Evolutionary conservation across 2,888 invertebrate species (phyloP).

Genomic region (Catocala nupta): DNA sequence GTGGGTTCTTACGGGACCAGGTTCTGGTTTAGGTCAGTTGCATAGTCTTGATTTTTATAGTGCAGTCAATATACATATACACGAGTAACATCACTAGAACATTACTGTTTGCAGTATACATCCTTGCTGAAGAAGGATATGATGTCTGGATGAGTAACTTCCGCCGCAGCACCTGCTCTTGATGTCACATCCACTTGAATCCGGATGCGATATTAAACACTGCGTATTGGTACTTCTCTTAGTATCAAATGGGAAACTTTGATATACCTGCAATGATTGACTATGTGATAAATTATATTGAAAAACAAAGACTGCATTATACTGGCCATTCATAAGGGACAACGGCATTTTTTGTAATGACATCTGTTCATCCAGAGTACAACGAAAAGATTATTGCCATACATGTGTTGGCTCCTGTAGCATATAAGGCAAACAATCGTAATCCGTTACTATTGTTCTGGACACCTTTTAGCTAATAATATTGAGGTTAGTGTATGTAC

Average conservation of each 20-base stretch:
- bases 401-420: constrained; percentile 91
- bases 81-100: too few relatives aligned
- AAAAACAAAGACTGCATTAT: constrained; percentile 89
- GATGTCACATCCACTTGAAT: constrained; percentile 82
- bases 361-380: constrained; percentile 88
- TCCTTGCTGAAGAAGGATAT: constrained; percentile 90
- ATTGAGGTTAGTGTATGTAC: constrained; percentile 70
- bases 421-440: constrained; percentile 87
- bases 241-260: constrained; percentile 93
- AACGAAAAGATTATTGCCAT: constrained; percentile 89
- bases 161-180: constrained; percentile 91
- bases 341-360: constrained; percentile 90
- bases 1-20: constrained; percentile 91
- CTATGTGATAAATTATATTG: constrained; percentile 88
- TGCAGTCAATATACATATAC: too few relatives aligned
- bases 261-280: constrained; percentile 95
- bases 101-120: constrained; percentile 66
- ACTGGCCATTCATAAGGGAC: constrained; percentile 93
- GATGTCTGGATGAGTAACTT: constrained; percentile 95
- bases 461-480: constrained; percentile 70
- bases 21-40: constrained; percentile 88
- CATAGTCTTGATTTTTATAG: not conserved
- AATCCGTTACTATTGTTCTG: constrained; percentile 81
- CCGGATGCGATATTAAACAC: constrained; percentile 69
- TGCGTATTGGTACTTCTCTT: constrained; percentile 91